Evolutionary conservation across 2,113 vertebrate species (phyloP), one percentile per base, ranked within the genome.

Genomic region (Hypanus sabinus): DNA sequence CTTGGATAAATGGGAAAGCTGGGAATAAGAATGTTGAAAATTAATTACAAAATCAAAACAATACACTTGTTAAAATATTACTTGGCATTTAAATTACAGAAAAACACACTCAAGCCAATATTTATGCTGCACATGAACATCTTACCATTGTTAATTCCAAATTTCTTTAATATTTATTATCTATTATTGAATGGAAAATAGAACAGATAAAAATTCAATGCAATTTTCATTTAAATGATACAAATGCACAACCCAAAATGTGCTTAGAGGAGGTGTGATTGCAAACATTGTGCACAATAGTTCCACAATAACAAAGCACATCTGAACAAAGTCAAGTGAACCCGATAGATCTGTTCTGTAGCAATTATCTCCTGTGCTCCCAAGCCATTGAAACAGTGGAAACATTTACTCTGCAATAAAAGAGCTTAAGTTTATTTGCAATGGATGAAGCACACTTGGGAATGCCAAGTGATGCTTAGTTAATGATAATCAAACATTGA

Each of bases 401-500:
- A 65, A 33, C n/a, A 33, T 90, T 90, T 33, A 65, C 27, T 90
- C n/a, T 2, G 2, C 3, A 65, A 33, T 36, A 33, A 90, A 90
- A 90, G 30, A 30, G 6, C 60, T 33, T 33, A 65, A 1, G 20
- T 33, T 90, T 36, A 33, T 33, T 90, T 93, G 68, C 30, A 16
- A 73, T 6, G 20, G 70, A 73, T 38, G 36, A 73, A 46, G 22
- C 38, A 73, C 90, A 93, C 33, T 93, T 14, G 90, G 33, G 88
- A 92, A 70, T 92, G 87, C 14, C 33, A 12, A 30, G 62, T 71
- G 62, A 70, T 70, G 16, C 88, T 91, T 18, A 70, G 12, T 91
- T 92, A 20, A 70, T 92, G 68, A 71, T 70, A 68, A 68, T 91
- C 36, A 73, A 92, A 92, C 36, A 71, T 73, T 46, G 65, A 70